These are phyloP conservation scores for Taeniopygia guttata DNA, from an alignment of 2,797 vertebrate species.

Conservation along the genomic window DNA sequence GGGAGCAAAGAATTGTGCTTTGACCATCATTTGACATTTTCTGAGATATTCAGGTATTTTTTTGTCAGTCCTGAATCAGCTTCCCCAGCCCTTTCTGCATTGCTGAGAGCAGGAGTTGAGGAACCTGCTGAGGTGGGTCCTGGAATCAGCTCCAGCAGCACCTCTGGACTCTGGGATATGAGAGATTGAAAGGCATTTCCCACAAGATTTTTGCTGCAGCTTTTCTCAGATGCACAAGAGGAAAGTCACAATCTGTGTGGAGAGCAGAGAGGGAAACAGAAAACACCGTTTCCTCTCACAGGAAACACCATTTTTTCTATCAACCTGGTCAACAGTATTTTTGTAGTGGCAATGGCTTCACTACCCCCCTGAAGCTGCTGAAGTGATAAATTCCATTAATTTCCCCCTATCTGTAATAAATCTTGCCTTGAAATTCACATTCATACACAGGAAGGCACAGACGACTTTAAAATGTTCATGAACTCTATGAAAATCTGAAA, in stretches of 20 bases:
- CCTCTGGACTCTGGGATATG: not conserved
- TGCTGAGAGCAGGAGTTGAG: not conserved
- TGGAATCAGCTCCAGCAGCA: not conserved
- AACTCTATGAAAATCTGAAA: not conserved
- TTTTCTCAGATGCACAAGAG: not conserved
- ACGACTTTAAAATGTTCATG: not conserved
- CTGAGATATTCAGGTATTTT: not conserved
- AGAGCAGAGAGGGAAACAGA: not conserved
- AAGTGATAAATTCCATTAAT: not conserved
- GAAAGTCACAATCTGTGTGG: not conserved
- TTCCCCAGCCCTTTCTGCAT: not conserved
- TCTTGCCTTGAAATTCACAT: not conserved
- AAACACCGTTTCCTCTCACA: not conserved
- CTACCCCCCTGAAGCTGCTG: not conserved
- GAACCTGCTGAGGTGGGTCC: not conserved
- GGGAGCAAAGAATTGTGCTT: not conserved
- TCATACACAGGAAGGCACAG: not conserved
- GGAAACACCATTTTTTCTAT: not conserved
- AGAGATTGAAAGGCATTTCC: not conserved
- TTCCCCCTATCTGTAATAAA: not conserved
- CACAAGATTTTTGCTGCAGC: not conserved
- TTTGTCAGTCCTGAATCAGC: not conserved
- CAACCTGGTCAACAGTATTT: not conserved
- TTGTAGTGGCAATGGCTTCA: not conserved
- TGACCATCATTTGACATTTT: not conserved